A percentile compares a stretch with the other conserved stretches of the same genome.
phyloP scores from a whole-genome alignment of 2,797 vertebrate genomes.

The Sebastes kiyomatsui region DNA sequence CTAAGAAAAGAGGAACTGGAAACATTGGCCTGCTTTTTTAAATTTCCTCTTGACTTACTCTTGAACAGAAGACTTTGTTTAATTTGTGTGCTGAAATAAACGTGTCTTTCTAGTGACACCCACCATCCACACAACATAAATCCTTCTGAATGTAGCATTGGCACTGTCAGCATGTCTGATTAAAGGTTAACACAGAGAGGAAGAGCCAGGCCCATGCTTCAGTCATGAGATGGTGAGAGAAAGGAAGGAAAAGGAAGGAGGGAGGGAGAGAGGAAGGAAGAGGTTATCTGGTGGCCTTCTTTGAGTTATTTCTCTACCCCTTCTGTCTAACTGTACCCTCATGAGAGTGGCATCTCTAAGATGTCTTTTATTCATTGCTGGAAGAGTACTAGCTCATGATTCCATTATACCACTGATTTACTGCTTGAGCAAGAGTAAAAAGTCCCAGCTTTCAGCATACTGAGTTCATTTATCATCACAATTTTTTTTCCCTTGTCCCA shows the following conservation, averaged over 20 bases:
- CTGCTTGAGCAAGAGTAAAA: neutral
- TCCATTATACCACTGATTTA: neutral
- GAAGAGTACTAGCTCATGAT: neutral
- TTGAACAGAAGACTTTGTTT: neutral
- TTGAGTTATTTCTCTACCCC: neutral
- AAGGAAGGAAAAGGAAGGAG: conserved; percentile 51
- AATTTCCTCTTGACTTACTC: neutral
- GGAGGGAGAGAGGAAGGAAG: conserved; percentile 16
- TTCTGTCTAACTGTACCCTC: neutral
- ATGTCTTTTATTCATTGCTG: neutral
- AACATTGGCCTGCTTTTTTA: neutral
- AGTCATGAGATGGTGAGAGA: conserved; percentile 23
- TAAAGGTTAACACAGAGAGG: conserved; percentile 12
- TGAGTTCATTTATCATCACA: neutral
- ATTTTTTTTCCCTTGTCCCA: neutral
- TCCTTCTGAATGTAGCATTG: neutral
- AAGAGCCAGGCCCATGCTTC: conserved; percentile 8
- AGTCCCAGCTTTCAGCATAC: neutral
- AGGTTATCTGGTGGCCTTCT: neutral
- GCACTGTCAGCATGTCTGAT: conserved; percentile 11
- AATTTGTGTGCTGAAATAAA: neutral
- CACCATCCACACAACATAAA: neutral
- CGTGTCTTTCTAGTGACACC: neutral
- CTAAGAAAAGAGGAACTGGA: conserved; percentile 39
- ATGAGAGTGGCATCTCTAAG: neutral